These are phyloP conservation scores for Tretioscincus oriximinensis DNA, from an alignment of 2,113 vertebrate genomes.

Conservation along the genomic window DNA sequence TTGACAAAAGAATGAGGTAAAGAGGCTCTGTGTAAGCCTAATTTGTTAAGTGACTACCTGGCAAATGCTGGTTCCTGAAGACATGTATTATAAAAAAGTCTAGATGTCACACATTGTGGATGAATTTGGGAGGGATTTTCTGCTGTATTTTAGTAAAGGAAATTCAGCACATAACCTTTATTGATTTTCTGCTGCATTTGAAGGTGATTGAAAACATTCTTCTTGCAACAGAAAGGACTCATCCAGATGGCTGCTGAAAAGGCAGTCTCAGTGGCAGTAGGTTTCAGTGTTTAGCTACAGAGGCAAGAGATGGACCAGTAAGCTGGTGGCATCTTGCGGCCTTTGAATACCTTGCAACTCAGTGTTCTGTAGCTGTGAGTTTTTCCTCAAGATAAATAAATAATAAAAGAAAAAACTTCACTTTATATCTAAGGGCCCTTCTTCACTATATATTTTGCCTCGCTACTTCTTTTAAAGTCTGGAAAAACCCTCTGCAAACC, in stretches of 20 bases:
- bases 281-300: too few species aligned
- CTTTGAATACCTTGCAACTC: too few species aligned
- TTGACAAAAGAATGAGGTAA: slow-evolving; percentile 45
- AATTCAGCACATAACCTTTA: background rate
- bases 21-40: slow-evolving; percentile 38
- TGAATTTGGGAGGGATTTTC: background rate
- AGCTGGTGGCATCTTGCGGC: too few species aligned
- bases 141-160: background rate
- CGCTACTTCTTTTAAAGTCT: too few species aligned
- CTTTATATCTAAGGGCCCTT: background rate
- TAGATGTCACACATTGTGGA: slow-evolving; percentile 8
- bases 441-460: background rate
- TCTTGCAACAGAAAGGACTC: background rate
- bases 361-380: too few species aligned
- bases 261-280: too few species aligned
- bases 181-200: background rate
- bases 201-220: background rate
- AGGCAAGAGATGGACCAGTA: too few species aligned
- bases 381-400: too few species aligned
- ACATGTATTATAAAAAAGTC: slow-evolving; percentile 7
- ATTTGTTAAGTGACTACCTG: slow-evolving; percentile 43
- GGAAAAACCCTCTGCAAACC: too few species aligned
- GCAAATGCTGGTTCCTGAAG: slow-evolving; percentile 35
- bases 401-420: background rate
- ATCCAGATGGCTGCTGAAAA: too few species aligned